Evolutionary conservation across 37 sponge, comb jelly and placozoan genomes (phyloP), one percentile per base, ranked within the genome.

Genomic region (Hexactinellida sp.): DNA sequence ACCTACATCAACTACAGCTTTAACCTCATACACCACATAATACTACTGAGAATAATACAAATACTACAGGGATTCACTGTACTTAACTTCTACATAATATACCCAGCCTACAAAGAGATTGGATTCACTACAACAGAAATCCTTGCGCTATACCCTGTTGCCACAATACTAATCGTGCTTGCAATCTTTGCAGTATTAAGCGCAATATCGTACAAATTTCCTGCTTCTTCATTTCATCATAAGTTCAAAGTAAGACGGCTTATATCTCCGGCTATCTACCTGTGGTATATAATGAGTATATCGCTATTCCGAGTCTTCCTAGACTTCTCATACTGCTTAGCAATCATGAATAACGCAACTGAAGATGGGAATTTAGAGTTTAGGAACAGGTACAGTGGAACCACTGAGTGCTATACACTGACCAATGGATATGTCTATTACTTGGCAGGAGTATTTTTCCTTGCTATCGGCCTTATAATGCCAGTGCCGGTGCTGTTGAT

Each of bases 1-100:
- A 63, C 76, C 34, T 63, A 63, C 34, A 63, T 63, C 76, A 63
- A 63, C 34, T 63, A 63, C 76, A 63, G 76, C 76, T 63, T 63
- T n/a, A 63, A 63, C 34, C 13, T 63, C 32, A n/a, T n/a, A 3
- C 76, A 25, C 19, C 76, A 63, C 13, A n/a, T n/a, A 23, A 3
- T 5, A 7, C 21, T 7, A 25, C 76, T 63, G 5, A 23, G 76
- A n/a, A 7, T 23, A 21, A 63, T 63, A 63, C 76, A 63, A 63
- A 63, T n/a, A n/a, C 76, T 63, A 10, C 76, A 63, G 13, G 76
- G 76, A 1, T n/a, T 63, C 28, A 32, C 28, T 63, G 30, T 63
- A 7, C 76, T 63, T 7, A 63, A 63, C 34, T 63, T 63, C 76
- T 63, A 63, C 34, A 3, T 63, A 23, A 63, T 63, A 63, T 63